Evolutionary conservation across 1,140 invertebrate genomes (phyloP).

Genomic region (Drosophila trapezifrons): DNA sequence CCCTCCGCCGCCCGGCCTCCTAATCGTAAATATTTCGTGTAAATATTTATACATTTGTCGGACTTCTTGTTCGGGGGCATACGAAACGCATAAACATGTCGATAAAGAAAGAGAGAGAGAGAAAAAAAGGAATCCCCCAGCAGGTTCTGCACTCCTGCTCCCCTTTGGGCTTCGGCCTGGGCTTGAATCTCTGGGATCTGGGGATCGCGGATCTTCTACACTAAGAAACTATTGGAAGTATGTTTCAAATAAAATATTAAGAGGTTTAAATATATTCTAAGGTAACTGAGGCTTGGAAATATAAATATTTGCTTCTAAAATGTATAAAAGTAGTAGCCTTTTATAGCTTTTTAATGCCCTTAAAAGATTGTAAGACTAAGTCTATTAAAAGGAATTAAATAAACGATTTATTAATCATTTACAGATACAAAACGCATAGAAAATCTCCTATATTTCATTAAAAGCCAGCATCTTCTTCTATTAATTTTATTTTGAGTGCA

Average conservation of each 20-base stretch:
- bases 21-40: slow-evolving; percentile 55
- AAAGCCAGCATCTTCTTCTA: too few species aligned
- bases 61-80: slow-evolving; percentile 44
- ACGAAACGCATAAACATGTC: slow-evolving; percentile 66
- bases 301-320: too few species aligned
- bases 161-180: not conserved
- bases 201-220: slow-evolving; percentile 12
- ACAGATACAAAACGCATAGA: too few species aligned
- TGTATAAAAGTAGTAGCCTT: too few species aligned
- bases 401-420: too few species aligned
- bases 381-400: too few species aligned
- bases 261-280: too few species aligned
- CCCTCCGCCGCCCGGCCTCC: slow-evolving; percentile 4
- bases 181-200: slow-evolving; percentile 11
- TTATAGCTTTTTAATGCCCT: too few species aligned
- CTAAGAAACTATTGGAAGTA: not conserved
- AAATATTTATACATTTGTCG: slow-evolving; percentile 74
- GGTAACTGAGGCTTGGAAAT: too few species aligned
- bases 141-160: slow-evolving; percentile 33
- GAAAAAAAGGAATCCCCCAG: slow-evolving; percentile 28
- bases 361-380: too few species aligned
- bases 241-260: too few species aligned
- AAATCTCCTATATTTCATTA: too few species aligned
- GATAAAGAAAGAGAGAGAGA: slow-evolving; percentile 35
- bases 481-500: not conserved